Conservation (phyloP, 2,113 vertebrate genomes). For the Neolamprologus caudopunctatus region DNA sequence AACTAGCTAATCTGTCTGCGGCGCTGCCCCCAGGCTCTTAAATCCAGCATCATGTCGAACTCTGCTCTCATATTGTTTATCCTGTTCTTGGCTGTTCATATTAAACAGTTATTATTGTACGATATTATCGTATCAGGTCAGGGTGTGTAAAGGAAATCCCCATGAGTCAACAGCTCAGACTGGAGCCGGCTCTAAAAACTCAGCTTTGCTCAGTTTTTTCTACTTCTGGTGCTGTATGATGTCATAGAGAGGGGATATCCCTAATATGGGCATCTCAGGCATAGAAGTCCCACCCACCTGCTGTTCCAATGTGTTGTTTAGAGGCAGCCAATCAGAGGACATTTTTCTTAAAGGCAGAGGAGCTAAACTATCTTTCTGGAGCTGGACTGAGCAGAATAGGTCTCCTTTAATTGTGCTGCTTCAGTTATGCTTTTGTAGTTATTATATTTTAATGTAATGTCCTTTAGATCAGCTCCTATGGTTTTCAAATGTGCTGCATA, state of each 20-base stretch:
- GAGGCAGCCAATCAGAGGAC: not conserved
- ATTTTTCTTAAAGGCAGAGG: not conserved
- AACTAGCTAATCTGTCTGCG: not conserved
- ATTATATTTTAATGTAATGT: not conserved
- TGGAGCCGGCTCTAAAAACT: not conserved
- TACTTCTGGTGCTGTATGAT: not conserved
- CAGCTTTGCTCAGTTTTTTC: fast-evolving
- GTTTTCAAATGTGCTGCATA: not conserved
- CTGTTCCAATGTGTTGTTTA: not conserved
- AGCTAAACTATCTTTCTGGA: not conserved
- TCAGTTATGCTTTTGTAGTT: fast-evolving
- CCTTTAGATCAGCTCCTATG: not conserved
- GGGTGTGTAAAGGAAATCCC: not conserved
- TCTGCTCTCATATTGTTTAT: too few species aligned
- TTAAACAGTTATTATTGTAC: fast-evolving
- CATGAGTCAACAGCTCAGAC: not conserved
- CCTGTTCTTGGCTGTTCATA: not conserved
- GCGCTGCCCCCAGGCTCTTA: not conserved
- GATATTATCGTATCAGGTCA: fast-evolving
- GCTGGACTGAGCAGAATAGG: fast-evolving
- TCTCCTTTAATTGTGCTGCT: not conserved
- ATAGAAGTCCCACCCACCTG: not conserved
- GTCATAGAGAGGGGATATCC: not conserved
- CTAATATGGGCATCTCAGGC: not conserved
- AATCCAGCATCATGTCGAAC: not conserved